Base-by-base conservation (phyloP, 2,888 invertebrate genomes). In the Anagyrus pseudococci region DNA sequence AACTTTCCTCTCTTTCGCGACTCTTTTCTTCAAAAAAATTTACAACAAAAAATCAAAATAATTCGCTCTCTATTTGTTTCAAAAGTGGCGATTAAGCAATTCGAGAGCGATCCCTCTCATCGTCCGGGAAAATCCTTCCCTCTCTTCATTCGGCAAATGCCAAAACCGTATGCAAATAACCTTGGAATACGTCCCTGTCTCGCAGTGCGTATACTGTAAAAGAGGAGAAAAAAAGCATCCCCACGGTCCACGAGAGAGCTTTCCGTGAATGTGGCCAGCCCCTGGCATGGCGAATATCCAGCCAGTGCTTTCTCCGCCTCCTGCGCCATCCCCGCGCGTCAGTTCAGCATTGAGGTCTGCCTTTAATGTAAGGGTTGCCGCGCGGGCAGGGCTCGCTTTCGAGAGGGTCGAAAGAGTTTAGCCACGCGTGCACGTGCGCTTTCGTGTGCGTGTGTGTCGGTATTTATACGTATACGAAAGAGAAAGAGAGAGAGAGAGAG, bases 311-410 rank as follows among this genome's bases (percentile, higher is more conserved):
- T 66, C 64, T 62, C 59, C 50, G 25, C 52, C n/a, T 23, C 46
- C 57, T 37, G 17, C 56, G 64, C 66, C 63, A 62, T 59, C 67
- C 64, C 55, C 56, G 71, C 19, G 70, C 71, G 70, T 68, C 65
- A 68, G 69, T 70, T 72, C 74, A 78, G 48, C 63, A 60, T 65
- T 59, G 66, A 66, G 61, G 62, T 66, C 66, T 59, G 62, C 52
- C 62, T 59, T 66, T 77, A 80, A 79, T 78, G 78, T 79, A 79
- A 79, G 80, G 79, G 79, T 79, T 78, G 77, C 73, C 71, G 68
- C 61, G 63, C 62, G 62, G 33, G 70, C 71, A 70, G 37, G 29
- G 15, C 25, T 23, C 47, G 22, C n/a, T n/a, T 10, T 57, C 48
- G 44, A 48, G 48, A 44, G 46, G 53, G 49, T 40, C 47, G 58